These are phyloP conservation scores for Gambusia holbrooki DNA, from an alignment of 2,113 vertebrate genomes.

Conservation along the genomic window DNA sequence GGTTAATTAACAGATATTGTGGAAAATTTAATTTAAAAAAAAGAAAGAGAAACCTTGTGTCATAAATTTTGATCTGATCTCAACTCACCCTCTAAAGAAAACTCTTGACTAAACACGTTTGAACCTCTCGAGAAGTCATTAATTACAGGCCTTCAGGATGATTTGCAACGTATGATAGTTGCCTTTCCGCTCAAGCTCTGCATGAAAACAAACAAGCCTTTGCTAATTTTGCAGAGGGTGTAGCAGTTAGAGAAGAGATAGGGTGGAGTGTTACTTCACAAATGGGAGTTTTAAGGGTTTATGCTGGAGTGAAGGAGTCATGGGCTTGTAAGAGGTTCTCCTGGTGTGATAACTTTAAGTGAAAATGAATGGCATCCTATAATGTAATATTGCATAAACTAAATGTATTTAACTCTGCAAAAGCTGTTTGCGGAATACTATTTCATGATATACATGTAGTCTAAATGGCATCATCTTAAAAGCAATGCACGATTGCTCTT, in stretches of 20 bases:
- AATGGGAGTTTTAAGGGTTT: too few species aligned
- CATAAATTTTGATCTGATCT: neutral
- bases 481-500: neutral
- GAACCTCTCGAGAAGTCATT: constrained; percentile 5
- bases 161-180: neutral
- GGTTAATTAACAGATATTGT: constrained; percentile 13
- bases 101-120: constrained; percentile 12
- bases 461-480: too few species aligned
- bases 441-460: neutral
- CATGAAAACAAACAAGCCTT: constrained; percentile 16
- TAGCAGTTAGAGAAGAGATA: neutral
- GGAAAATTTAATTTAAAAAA: neutral
- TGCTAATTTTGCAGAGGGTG: constrained; percentile 14
- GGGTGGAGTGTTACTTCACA: neutral
- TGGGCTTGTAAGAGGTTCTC: too few species aligned
- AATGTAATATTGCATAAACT: neutral
- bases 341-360: too few species aligned
- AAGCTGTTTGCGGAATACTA: neutral
- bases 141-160: constrained; percentile 4
- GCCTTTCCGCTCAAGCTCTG: constrained; percentile 12
- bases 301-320: neutral
- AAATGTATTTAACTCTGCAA: neutral
- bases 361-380: neutral
- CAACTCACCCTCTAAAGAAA: constrained; percentile 3
- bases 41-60: neutral